phyloP scores from a whole-genome alignment of 2,113 vertebrate species.

The Cyprinodon variegatus region DNA sequence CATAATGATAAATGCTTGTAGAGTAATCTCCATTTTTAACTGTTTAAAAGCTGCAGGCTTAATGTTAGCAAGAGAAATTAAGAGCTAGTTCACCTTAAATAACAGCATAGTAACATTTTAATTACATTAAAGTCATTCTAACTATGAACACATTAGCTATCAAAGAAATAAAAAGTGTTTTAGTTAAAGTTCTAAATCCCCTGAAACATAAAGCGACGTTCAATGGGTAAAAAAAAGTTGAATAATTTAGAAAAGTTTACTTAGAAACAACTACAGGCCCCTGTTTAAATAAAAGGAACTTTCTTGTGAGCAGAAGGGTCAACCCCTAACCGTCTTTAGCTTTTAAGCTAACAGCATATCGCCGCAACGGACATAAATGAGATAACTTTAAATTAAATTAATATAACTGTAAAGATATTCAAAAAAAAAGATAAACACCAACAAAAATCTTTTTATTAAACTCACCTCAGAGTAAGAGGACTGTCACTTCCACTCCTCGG shows the following conservation, averaged over 20 bases:
- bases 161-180: not conserved
- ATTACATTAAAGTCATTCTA: not conserved
- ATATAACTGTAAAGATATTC: not conserved
- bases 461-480: conserved; percentile 8
- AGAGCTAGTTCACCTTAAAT: not conserved
- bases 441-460: not conserved
- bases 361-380: not conserved
- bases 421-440: not conserved
- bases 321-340: not conserved
- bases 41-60: not conserved
- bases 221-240: not conserved
- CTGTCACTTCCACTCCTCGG: not conserved
- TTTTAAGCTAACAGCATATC: not conserved
- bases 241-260: not conserved
- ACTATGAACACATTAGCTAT: not conserved
- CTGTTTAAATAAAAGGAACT: not conserved
- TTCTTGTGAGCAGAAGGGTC: not conserved
- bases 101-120: not conserved
- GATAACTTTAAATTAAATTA: not conserved
- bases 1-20: not conserved
- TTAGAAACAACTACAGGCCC: not conserved
- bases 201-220: not conserved
- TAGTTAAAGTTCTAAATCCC: not conserved
- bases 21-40: not conserved
- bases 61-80: not conserved